phyloP scores from a whole-genome alignment of 2,888 invertebrate genomes.

The Ametastegia equiseti region DNA sequence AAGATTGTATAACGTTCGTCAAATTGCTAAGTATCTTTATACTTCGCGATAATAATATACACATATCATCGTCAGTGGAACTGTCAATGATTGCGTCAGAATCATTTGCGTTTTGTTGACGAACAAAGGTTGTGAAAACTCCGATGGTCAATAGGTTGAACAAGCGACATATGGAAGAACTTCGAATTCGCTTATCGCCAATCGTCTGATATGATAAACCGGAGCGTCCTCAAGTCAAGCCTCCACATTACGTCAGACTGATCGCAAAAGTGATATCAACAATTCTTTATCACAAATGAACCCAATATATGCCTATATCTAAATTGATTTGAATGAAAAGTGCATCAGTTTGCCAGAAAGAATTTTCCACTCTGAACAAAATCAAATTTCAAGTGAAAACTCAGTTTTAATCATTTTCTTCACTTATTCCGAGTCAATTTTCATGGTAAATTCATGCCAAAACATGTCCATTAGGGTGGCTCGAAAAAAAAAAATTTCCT shows the following conservation, averaged over 20 bases:
- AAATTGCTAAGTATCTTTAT: not conserved
- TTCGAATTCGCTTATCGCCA: not conserved
- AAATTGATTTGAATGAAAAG: no score
- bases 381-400: no score
- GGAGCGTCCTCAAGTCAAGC: not conserved
- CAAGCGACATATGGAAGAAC: not conserved
- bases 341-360: no score
- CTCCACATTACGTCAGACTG: not conserved
- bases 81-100: not conserved
- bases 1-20: not conserved
- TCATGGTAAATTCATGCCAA: no score
- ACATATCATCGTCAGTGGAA: not conserved
- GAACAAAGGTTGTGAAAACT: not conserved
- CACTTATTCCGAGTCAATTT: no score
- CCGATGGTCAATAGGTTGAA: constrained; percentile 1
- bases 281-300: not conserved
- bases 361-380: no score
- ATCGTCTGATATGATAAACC: not conserved
- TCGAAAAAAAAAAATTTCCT: no score
- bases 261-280: not conserved
- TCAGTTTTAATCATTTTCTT: no score
- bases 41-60: not conserved
- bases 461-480: no score
- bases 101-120: not conserved
- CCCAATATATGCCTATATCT: no score